Evolutionary conservation across 2,888 invertebrate species (phyloP).

Genomic region (Silvanus unidentatus): DNA sequence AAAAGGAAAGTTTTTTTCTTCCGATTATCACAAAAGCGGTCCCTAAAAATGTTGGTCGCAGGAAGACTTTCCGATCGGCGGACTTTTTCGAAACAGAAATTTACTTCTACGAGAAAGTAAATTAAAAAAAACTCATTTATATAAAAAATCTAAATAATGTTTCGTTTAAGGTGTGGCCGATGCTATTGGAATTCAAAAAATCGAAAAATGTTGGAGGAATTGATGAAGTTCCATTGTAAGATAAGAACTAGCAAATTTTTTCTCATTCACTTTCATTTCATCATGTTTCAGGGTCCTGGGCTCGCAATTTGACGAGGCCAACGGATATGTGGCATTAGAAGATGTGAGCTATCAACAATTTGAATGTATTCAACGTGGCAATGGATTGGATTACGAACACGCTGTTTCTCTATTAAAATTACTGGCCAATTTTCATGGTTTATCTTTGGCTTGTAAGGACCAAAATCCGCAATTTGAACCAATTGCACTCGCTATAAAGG

Average conservation of each 20-base stretch:
- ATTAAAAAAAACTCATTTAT: constrained; percentile 1
- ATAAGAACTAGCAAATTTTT: constrained; percentile 8
- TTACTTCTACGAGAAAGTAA: constrained; percentile 54
- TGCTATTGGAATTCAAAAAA: constrained; percentile 43
- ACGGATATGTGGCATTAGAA: constrained; percentile 46
- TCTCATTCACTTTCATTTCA: background rate
- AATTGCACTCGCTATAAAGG: constrained; percentile 18
- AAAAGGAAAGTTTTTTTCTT: constrained; percentile 30
- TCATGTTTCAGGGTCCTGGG: constrained; percentile 34
- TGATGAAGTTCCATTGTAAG: constrained; percentile 31
- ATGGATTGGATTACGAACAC: constrained; percentile 34
- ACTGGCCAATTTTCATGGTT: constrained; percentile 46
- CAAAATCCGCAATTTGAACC: constrained; percentile 40
- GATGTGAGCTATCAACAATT: constrained; percentile 42
- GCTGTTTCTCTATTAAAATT: constrained; percentile 37
- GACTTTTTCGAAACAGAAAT: constrained; percentile 70
- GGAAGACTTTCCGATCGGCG: constrained; percentile 57
- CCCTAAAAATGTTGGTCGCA: constrained; percentile 56
- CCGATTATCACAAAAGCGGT: constrained; percentile 62
- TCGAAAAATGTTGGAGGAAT: constrained; percentile 27
- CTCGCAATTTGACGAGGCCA: constrained; percentile 40
- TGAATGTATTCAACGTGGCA: constrained; percentile 31
- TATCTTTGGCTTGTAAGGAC: constrained; percentile 46
- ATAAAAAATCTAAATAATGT: constrained; percentile 1
- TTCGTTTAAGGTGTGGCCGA: constrained; percentile 43